Percentiles rank a stretch among this genome's conserved stretches.
Evolutionary conservation across 2,797 vertebrate species (phyloP).

Genomic region (Diceros bicornis): DNA sequence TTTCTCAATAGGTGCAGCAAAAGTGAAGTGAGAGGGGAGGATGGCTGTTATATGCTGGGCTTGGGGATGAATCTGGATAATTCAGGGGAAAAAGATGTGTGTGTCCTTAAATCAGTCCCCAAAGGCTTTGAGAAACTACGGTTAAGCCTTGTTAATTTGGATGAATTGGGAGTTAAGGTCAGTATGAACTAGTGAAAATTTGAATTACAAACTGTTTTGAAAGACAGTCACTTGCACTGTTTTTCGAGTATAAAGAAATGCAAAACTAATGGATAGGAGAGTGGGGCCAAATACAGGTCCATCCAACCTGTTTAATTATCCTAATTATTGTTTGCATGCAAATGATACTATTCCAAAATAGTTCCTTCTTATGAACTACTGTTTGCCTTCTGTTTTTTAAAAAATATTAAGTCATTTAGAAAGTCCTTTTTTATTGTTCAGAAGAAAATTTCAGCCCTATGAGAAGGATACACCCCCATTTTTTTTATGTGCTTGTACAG

Average conservation of each 20-base stretch:
- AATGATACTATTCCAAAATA: not conserved
- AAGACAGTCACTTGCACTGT: not conserved
- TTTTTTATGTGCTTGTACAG: not conserved
- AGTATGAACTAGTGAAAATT: constrained; percentile 15
- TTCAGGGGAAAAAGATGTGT: not conserved
- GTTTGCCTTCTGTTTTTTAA: constrained; percentile 50
- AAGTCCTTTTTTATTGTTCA: constrained; percentile 15
- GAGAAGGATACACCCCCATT: not conserved
- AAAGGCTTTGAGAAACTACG: constrained; percentile 15
- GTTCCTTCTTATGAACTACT: not conserved
- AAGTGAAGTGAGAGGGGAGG: not conserved
- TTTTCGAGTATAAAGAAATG: constrained; percentile 58
- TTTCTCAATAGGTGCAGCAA: constrained; percentile 1
- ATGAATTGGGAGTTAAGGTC: not conserved
- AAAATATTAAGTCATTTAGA: not conserved
- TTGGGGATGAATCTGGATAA: not conserved
- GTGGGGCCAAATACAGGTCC: not conserved
- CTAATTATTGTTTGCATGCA: constrained; percentile 55
- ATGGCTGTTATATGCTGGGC: not conserved
- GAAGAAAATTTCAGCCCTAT: not conserved
- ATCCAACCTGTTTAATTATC: constrained; percentile 12
- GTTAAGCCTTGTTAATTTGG: not conserved
- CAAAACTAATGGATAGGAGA: constrained; percentile 28
- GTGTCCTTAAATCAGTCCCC: not conserved
- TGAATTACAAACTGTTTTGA: constrained; percentile 54